phyloP scores from a whole-genome alignment of 1,140 invertebrate genomes.

The Ectropis grisescens region DNA sequence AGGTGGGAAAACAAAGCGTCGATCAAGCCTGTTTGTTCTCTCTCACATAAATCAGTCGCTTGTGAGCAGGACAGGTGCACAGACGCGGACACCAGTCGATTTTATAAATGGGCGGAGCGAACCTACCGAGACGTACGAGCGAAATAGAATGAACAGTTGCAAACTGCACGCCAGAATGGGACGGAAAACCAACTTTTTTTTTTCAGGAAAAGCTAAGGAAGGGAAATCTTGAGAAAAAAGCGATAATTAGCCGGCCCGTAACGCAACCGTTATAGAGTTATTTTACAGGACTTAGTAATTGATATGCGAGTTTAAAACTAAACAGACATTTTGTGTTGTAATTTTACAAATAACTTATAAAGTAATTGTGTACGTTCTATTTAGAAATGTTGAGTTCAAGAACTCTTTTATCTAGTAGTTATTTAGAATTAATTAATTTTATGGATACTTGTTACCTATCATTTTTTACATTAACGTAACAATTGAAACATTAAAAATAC shows the following conservation, averaged over 20 bases:
- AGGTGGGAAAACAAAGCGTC: constrained; percentile 38
- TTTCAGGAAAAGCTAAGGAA: constrained; percentile 44
- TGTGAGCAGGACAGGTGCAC: constrained; percentile 62
- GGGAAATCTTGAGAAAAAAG: constrained; percentile 59
- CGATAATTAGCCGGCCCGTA: constrained; percentile 15
- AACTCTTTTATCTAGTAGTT: too few relatives aligned
- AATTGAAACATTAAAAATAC: too few relatives aligned
- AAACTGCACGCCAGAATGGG: constrained; percentile 51
- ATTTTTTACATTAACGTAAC: too few relatives aligned
- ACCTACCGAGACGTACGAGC: constrained; percentile 52
- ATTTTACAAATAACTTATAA: too few relatives aligned
- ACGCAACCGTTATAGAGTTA: constrained; percentile 8
- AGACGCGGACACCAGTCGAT: constrained; percentile 47
- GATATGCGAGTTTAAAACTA: too few relatives aligned
- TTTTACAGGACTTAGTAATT: too few relatives aligned
- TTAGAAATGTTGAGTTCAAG: too few relatives aligned
- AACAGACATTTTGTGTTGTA: too few relatives aligned
- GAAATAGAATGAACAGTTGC: constrained; percentile 56
- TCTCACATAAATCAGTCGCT: constrained; percentile 65
- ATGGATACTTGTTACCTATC: too few relatives aligned
- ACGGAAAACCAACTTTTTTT: constrained; percentile 30
- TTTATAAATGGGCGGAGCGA: constrained; percentile 68
- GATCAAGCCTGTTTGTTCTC: constrained; percentile 62
- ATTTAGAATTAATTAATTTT: too few relatives aligned
- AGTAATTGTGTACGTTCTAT: too few relatives aligned